Conservation (phyloP, 2,797 vertebrate genomes). For the Falco concolor region DNA sequence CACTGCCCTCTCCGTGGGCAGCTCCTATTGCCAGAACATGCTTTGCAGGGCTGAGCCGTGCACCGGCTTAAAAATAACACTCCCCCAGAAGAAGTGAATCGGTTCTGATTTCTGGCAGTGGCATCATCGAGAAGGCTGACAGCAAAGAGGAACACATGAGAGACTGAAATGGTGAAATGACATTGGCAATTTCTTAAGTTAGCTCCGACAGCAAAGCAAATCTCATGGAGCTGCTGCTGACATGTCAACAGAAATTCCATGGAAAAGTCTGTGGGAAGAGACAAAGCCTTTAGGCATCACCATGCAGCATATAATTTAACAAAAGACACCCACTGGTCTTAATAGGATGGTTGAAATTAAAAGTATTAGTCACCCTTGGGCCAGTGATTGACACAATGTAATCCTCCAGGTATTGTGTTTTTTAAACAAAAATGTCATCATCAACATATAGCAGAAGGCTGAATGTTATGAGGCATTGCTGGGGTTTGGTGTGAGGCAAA, state of each 20-base stretch:
- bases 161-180: neutral
- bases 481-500: neutral
- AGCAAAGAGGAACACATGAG: neutral
- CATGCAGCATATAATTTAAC: neutral
- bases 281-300: neutral
- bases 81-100: neutral
- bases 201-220: neutral
- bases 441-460: neutral
- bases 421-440: neutral
- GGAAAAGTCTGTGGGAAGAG: neutral
- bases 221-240: neutral
- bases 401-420: neutral
- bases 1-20: neutral
- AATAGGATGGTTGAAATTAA: neutral
- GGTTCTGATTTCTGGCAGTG: neutral
- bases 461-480: neutral
- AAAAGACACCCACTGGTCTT: neutral
- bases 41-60: neutral
- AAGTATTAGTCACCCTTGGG: conserved; percentile 1
- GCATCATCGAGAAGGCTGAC: neutral
- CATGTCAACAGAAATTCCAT: neutral
- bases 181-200: neutral
- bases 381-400: neutral
- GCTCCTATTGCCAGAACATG: neutral
- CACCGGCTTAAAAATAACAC: neutral